Base-by-base conservation (phyloP, 92 coral and sea anemone genomes). In the Parazoanthus atlanticus region DNA sequence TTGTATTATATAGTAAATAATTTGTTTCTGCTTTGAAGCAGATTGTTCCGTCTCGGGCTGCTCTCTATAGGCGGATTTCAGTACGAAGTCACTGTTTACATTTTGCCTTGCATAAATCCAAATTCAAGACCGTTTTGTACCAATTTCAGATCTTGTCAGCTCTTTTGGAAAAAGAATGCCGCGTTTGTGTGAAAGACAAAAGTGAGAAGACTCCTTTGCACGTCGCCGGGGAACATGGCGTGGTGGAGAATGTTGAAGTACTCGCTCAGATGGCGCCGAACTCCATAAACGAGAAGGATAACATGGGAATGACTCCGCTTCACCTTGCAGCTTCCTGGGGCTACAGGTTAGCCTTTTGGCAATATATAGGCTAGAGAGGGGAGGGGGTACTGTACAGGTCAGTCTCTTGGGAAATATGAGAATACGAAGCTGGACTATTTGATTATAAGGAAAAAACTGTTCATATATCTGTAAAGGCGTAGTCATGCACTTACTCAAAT, bases 171-270 rank as follows among this genome's bases (percentile, higher is more conserved):
- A 66, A 78, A 2, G 66, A 28, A 41, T 93, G 66, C 77, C 10
- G 38, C 33, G 0, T 78, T 12, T 81, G 34, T 30, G 91, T 76
- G 31, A 80, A 82, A 43, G 98, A 95, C 76, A 80, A 73, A 12
- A 67, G 90, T 56, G 95, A 91, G 76, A 85, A 80, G 83, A 89
- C 92, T 23, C 94, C 98, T 33, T 91, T 95, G 43, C 98, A 95
- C 65, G 31, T 86, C 7, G 98, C 98, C 16, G 94, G 94, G 23
- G 90, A 86, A 83, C 78, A 86, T 76, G 98, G 96, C 7, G 76
- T 82, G 10, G 80, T 91, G 31, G 88, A 91, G 10, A 91, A 92
- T 31, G 88, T 93, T 19, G 92, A 86, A 23, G 5, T 89, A 3
- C 85, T 92, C 40, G 90, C 93, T 12, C 91, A 85, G 40, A 12